Percentiles rank a stretch among this genome's conserved stretches.
Evolutionary conservation across 2,113 vertebrate species (phyloP).

Genomic region (Pagrus major): DNA sequence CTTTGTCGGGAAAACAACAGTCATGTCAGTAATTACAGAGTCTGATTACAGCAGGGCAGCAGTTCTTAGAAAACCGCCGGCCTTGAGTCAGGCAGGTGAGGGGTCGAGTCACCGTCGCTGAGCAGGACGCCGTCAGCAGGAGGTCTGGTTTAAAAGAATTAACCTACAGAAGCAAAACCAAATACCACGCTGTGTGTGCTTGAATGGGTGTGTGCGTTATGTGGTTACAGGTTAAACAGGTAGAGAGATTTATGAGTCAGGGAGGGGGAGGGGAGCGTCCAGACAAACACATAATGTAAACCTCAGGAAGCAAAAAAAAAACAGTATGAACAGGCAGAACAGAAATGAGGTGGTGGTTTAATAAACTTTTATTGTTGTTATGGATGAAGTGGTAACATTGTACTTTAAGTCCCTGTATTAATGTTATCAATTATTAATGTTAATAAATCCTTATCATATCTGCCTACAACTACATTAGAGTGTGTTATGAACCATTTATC

Average conservation of each 20-base stretch:
- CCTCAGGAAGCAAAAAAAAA: background rate
- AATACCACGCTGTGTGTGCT: background rate
- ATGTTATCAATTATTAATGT: too few relatives aligned
- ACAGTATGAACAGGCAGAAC: background rate
- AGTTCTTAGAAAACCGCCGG: slow-evolving; percentile 59
- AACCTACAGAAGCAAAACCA: slow-evolving; percentile 58
- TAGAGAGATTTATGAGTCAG: slow-evolving; percentile 61
- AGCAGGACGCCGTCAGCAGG: slow-evolving; percentile 30
- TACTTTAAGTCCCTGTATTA: background rate
- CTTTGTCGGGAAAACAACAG: slow-evolving; percentile 83
- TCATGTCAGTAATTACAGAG: slow-evolving; percentile 78
- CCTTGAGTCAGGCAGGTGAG: slow-evolving; percentile 72
- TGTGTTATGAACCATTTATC: background rate
- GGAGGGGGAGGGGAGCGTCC: slow-evolving; percentile 62
- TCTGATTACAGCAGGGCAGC: slow-evolving; percentile 76
- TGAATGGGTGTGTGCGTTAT: slow-evolving; percentile 21
- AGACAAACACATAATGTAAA: slow-evolving; percentile 52
- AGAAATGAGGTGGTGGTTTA: background rate
- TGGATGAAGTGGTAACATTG: background rate
- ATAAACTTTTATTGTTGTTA: background rate
- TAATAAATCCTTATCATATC: background rate
- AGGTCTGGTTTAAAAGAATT: slow-evolving; percentile 62
- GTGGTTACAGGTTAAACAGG: slow-evolving; percentile 69
- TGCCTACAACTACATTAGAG: background rate
- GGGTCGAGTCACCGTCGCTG: slow-evolving; percentile 43